These are phyloP conservation scores for Conus betulinus DNA, from an alignment of 1,140 invertebrate species.

Conservation along the genomic window DNA sequence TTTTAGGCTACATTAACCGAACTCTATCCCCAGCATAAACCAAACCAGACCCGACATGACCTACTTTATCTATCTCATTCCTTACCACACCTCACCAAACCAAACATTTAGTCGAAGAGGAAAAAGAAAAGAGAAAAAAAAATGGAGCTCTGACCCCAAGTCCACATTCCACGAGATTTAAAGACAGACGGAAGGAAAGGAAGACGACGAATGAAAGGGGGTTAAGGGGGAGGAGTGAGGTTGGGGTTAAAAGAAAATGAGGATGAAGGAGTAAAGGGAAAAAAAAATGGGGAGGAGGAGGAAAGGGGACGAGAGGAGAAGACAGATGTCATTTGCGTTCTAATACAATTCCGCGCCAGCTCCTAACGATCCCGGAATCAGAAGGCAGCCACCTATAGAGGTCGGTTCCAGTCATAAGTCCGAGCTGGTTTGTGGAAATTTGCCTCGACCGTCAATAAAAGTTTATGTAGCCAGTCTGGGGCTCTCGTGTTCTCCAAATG, in stretches of 20 bases:
- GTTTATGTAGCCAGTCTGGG: constrained; percentile 11
- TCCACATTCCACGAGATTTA: background rate
- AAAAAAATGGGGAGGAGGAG: too few species aligned
- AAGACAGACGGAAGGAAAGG: too few species aligned
- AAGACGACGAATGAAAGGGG: too few species aligned
- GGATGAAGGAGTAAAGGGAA: too few species aligned
- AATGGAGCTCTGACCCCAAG: background rate
- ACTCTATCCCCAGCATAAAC: too few species aligned
- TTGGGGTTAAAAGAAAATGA: too few species aligned
- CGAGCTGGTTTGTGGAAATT: constrained; percentile 21
- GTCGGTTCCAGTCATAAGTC: constrained; percentile 18
- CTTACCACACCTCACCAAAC: too few species aligned
- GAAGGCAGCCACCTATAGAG: background rate
- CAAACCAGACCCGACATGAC: too few species aligned
- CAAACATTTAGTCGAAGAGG: too few species aligned
- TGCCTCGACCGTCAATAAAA: constrained; percentile 5
- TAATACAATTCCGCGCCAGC: constrained; percentile 25
- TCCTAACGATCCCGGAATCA: constrained; percentile 17
- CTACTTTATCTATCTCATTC: too few species aligned
- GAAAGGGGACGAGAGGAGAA: background rate
- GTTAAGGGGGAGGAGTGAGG: too few species aligned
- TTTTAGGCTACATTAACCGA: too few species aligned
- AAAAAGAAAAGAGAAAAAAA: background rate
- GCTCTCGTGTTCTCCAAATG: background rate
- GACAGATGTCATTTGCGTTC: constrained; percentile 25